Percentiles rank a stretch among this genome's conserved stretches.
Conservation (phyloP, 2,113 vertebrate species). For the Pipra filicauda region DNA sequence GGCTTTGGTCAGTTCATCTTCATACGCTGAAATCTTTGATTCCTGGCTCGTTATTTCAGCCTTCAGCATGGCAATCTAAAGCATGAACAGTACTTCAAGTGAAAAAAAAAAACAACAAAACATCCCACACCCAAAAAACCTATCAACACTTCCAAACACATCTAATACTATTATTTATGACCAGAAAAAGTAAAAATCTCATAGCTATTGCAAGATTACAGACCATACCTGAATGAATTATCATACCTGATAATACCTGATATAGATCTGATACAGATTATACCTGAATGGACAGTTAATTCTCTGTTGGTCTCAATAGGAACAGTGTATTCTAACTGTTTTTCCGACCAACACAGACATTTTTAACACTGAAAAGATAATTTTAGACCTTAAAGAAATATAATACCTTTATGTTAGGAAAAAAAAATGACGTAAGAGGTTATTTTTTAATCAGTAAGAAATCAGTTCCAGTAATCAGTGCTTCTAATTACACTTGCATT, state of each 20-base stretch:
- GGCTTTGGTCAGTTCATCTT: constrained; percentile 90
- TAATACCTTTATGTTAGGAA: background rate
- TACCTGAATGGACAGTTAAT: background rate
- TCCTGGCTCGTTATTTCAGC: constrained; percentile 90
- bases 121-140: background rate
- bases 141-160: background rate
- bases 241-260: background rate
- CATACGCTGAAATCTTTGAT: constrained; percentile 86
- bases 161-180: background rate
- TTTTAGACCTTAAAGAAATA: background rate
- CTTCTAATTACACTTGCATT: background rate
- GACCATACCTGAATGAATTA: background rate
- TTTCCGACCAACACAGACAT: background rate
- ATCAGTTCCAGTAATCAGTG: background rate
- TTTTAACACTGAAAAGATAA: background rate
- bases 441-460: background rate
- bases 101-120: rapidly evolving
- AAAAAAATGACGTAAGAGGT: background rate
- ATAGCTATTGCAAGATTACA: background rate
- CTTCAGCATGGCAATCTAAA: constrained; percentile 89
- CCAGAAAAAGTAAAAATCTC: background rate
- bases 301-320: background rate
- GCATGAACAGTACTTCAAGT: background rate
- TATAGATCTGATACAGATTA: background rate
- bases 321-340: background rate